Evolutionary conservation across 2,888 invertebrate species (phyloP), one percentile per base, ranked within the genome.

Genomic region (Ophioninae sp.): DNA sequence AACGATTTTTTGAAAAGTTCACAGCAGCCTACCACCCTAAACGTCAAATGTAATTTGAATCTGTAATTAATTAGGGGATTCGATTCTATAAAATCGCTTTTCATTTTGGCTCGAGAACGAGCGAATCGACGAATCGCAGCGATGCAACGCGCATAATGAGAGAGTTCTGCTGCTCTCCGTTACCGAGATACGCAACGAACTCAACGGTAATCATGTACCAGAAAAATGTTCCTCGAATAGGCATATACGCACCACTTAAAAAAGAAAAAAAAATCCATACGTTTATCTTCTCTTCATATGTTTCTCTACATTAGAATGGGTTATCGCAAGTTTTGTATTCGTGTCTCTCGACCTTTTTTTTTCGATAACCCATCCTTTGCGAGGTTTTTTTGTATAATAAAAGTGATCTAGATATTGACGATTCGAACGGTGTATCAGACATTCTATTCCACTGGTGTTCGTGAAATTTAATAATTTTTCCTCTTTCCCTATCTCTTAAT

Each of bases 161-260:
- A 44, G 30, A 64, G 64, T 3, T 20, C 51, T 71, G 56, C 64
- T 82, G 73, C 69, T 58, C 58, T 74, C 39, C 56, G 17, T 64
- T 17, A 39, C 39, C 61, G 74, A 61, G 39, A 39, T 74, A 51
- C 17, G 23, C 17, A 74, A 67, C 56, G 64, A 80, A 65, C 69
- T 79, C 77, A n/a, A n/a, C 37, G 64, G 72, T 59, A 64, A 77
- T 81, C 78, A 44, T 56, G 68, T 65, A 71, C 69, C 65, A 78
- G 61, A 64, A 69, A 80, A 72, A 80, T 78, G 80, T 83, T 83
- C 83, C 83, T 83, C 77, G 77, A 80, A 74, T 80, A 83, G 69
- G 59, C 77, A n/a, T n/a, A 71, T 73, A 74, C 51, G 78, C 63
- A 63, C 69, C 64, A 37, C 56, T 9, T 59, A 37, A 39, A 72